These are phyloP conservation scores for Falco rusticolus DNA, from an alignment of 2,797 vertebrate species.

Conservation along the genomic window DNA sequence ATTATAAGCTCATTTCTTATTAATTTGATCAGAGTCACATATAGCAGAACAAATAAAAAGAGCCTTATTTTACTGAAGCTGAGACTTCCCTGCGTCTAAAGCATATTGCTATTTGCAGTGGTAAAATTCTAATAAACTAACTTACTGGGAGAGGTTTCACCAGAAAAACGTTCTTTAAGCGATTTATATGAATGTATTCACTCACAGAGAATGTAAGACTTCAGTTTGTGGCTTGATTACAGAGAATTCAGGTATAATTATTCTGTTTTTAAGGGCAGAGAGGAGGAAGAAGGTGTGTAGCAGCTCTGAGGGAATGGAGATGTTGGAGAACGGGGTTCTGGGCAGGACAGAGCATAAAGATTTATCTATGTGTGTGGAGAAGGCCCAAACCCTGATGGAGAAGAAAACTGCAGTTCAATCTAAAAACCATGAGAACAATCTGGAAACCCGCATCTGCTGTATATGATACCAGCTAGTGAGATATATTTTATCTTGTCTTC, in stretches of 20 bases:
- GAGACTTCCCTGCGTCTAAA: background rate
- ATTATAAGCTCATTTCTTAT: constrained; percentile 22
- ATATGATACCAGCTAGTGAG: background rate
- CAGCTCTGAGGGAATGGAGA: background rate
- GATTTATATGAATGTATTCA: background rate
- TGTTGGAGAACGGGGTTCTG: background rate
- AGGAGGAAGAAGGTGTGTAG: background rate
- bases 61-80: constrained; percentile 69
- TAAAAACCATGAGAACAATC: background rate
- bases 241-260: background rate
- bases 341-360: background rate
- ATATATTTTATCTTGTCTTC: background rate
- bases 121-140: background rate
- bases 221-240: background rate
- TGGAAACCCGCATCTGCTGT: background rate
- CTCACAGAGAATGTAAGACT: background rate
- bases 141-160: background rate
- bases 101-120: background rate
- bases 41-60: constrained; percentile 65
- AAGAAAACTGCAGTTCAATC: background rate
- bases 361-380: background rate
- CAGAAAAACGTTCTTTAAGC: background rate
- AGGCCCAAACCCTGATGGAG: background rate
- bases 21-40: constrained; percentile 46
- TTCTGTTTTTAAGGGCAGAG: background rate